Evolutionary conservation across 2,797 vertebrate species (phyloP), one percentile per base, ranked within the genome.

Genomic region (Melanotaenia pygmaea): DNA sequence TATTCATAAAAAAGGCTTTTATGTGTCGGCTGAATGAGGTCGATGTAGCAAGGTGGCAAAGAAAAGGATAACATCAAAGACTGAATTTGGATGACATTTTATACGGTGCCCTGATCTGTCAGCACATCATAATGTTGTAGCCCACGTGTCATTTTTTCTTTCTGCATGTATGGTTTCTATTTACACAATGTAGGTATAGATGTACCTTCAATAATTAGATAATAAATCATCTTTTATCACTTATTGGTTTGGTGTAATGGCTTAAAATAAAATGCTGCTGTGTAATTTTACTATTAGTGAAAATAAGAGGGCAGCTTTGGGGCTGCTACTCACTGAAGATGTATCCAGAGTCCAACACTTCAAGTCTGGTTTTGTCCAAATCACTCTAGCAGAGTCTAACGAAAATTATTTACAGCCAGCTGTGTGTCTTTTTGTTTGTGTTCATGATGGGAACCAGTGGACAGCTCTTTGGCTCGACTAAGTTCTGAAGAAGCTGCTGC

Each of bases 61-160:
- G 74, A 77, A 54, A 71, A 71, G 80, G 83, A 84, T 76, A 76
- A 81, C 84, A 90, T 89, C 86, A 90, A 86, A 90, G 71, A 30
- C 50, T 54, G 72, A 79, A 67, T 88, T 77, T 77, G 67, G 76
- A 64, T 67, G 71, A 75, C 68, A 70, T 88, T 87, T 86, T 71
- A 70, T 66, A 67, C 62, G 59, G 61, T 69, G 59, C 61, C 76
- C 62, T 88, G 79, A 86, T 90, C 83, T 71, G 70, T 83, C 83
- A 81, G 76, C 60, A 56, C 64, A 87, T 87, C 79, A 72, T 72
- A 83, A 83, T 85, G 77, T 75, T 64, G 10, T 24, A 70, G 72
- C 38, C 67, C 43, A 77, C 67, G n/a, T 13, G 14, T 63, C 68
- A 70, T 72, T 79, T 56, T 70, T 67, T 78, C 59, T 76, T 50